phyloP scores from a whole-genome alignment of 2,113 vertebrate species.

The Nipponia nippon region DNA sequence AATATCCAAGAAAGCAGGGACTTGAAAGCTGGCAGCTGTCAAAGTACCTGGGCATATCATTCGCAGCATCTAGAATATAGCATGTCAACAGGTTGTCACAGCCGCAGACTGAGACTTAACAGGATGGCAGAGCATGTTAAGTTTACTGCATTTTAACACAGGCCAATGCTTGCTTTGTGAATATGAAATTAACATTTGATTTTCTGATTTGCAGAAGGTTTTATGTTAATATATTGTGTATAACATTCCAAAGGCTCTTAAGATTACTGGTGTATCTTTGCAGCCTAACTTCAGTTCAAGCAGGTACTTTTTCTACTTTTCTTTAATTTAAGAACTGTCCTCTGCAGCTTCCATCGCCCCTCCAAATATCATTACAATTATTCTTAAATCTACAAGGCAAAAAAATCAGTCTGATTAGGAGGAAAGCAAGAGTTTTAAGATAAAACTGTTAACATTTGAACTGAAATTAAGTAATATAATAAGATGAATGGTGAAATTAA shows the following conservation, averaged over 20 bases:
- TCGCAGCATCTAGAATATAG: background rate
- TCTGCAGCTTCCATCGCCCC: background rate
- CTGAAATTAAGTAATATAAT: background rate
- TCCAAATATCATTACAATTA: background rate
- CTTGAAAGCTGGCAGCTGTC: slow-evolving; percentile 1
- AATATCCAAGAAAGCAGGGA: background rate
- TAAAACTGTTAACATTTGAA: background rate
- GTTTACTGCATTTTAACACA: background rate
- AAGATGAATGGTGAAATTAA: background rate
- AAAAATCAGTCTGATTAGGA: background rate
- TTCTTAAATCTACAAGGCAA: background rate
- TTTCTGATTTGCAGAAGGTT: background rate
- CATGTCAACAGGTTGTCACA: slow-evolving; percentile 10
- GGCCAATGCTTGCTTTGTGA: background rate
- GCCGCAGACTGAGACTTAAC: background rate
- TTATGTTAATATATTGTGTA: background rate
- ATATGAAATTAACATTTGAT: background rate
- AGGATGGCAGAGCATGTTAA: background rate
- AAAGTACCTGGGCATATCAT: background rate
- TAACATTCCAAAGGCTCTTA: background rate
- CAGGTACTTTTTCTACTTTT: background rate
- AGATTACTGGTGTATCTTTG: background rate
- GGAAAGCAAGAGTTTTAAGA: background rate
- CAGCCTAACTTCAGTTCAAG: background rate
- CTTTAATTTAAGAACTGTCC: background rate